These are phyloP conservation scores for Hypolimnas misippus DNA, from an alignment of 2,888 invertebrate species.

Conservation along the genomic window DNA sequence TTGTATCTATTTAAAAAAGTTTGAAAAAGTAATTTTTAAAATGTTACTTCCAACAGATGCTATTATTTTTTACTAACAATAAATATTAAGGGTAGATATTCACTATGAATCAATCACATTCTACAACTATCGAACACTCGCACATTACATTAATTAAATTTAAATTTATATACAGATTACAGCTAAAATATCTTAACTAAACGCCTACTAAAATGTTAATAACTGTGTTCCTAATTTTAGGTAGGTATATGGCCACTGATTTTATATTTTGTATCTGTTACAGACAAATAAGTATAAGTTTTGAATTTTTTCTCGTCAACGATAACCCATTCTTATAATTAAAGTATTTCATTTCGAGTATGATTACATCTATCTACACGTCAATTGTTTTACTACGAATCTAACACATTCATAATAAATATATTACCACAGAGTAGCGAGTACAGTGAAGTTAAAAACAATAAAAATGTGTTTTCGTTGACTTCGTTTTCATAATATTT, in stretches of 20 bases:
- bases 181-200: constrained; percentile 72
- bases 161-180: constrained; percentile 82
- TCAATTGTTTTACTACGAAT: constrained; percentile 21
- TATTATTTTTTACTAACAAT: constrained; percentile 34
- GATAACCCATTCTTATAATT: constrained; percentile 13
- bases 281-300: constrained; percentile 2
- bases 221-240: constrained; percentile 58
- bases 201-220: constrained; percentile 62
- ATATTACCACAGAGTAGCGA: constrained; percentile 63
- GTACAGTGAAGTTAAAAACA: constrained; percentile 54
- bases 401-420: constrained; percentile 43
- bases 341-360: background rate
- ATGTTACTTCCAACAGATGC: constrained; percentile 33
- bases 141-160: constrained; percentile 80
- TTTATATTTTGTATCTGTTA: constrained; percentile 26
- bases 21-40: constrained; percentile 26
- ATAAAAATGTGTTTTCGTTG: constrained; percentile 35
- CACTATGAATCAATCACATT: constrained; percentile 74
- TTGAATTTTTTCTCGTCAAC: constrained; percentile 14
- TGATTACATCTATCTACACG: constrained; percentile 44
- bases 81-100: constrained; percentile 52
- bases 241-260: constrained; percentile 63
- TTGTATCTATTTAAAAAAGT: constrained; percentile 19
- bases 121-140: constrained; percentile 83
- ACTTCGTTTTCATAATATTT: constrained; percentile 18